A percentile compares a stretch with the other conserved stretches of the same genome.
These are phyloP conservation scores for Eospalax fontanierii DNA, from an alignment of 2,797 vertebrate genomes.

Conservation along the genomic window DNA sequence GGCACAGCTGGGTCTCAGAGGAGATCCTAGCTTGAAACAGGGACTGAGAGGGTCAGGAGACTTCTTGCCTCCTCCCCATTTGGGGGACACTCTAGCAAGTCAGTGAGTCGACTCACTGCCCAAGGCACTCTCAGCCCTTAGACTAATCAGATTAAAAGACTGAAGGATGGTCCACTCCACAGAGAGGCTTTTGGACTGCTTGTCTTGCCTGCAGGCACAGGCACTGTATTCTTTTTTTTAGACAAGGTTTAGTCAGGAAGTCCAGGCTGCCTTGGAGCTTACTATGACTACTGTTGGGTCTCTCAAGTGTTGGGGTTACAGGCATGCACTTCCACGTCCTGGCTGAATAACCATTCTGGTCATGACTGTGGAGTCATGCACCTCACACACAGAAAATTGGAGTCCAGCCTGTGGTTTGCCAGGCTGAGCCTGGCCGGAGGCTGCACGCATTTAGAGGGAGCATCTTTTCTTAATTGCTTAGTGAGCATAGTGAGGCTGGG, in stretches of 20 bases:
- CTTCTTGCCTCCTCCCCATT: neutral
- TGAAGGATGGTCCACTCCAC: accelerated
- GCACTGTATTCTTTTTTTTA: neutral
- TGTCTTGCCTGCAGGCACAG: neutral
- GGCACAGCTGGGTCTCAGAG: neutral
- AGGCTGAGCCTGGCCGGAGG: neutral
- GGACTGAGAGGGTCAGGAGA: neutral
- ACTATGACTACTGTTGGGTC: neutral
- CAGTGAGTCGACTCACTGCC: neutral
- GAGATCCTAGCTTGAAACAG: neutral
- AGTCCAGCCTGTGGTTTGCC: neutral
- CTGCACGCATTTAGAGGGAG: no score
- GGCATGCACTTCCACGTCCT: neutral
- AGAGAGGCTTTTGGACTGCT: neutral
- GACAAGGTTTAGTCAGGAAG: neutral
- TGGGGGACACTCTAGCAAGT: neutral
- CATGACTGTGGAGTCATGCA: neutral
- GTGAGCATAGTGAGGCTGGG: neutral
- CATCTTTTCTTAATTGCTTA: neutral
- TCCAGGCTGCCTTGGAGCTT: neutral
- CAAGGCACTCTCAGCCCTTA: neutral
- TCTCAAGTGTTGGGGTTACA: neutral
- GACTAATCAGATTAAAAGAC: neutral
- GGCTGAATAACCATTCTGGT: neutral
- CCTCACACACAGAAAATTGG: neutral